Base-by-base conservation (phyloP, 1,140 invertebrate species). In the Aphis craccivora region DNA sequence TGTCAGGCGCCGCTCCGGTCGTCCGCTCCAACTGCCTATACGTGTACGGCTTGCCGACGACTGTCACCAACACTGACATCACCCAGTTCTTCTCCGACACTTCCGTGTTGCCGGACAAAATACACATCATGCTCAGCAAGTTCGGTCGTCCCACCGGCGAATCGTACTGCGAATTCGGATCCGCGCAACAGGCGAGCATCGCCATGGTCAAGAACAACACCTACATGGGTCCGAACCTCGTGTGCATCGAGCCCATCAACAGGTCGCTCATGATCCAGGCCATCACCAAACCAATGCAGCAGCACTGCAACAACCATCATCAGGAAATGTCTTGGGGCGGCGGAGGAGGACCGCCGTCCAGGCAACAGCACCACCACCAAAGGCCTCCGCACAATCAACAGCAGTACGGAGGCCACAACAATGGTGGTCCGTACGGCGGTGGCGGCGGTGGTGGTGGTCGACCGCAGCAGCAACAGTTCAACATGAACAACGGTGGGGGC, bases 121-220 rank as follows among this genome's bases (percentile, higher is more conserved):
- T 98, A 93, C 97, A 98, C 94, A 96, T 98, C 93, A 96, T 98
- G 95, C 95, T 97, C 25, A 97, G 97, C 94, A 95, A 96, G 18
- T 96, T 96, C 84, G 96, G 97, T 6, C 96, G 96, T 94, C 97
- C 97, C 0, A 96, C 96, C 0, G 98, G 98, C 1, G 97, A 98
- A 94, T 98, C 97, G 67, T 98, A 98, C 95, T 98, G 98, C 94
- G 98, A 99, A 95, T 99, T 99, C 95, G 95, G 96, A 22, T 96
- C 96, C 30, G 94, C 95, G 0, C 96, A 96, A 51, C 97, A 98
- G 94, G 97, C 97, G 4, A 95, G 96, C 22, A 95, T 96, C 92
- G 98, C 98, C 0, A 95, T 97, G 20, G 94, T 94, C 0, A 98
- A 98, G 94, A 97, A 98, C 95, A 97, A 97, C 0, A 94, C 96